These are phyloP conservation scores for Alethe diademata DNA, from an alignment of 2,113 vertebrate species.

Conservation along the genomic window DNA sequence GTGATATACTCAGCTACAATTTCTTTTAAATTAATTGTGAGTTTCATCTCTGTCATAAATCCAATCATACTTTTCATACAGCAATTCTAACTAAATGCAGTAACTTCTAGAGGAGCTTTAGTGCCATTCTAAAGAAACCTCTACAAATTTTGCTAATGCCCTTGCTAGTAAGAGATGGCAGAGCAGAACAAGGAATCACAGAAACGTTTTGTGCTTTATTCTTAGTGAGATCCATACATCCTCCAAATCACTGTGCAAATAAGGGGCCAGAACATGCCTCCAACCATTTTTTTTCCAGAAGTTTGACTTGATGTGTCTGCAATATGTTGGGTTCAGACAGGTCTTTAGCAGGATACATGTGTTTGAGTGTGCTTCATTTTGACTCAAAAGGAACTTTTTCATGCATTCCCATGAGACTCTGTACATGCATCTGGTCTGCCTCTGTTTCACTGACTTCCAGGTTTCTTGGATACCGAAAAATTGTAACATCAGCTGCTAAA, in stretches of 20 bases:
- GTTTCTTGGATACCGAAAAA: fast-evolving
- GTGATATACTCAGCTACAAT: background rate
- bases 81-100: background rate
- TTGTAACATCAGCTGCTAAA: background rate
- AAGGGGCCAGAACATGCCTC: background rate
- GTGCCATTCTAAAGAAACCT: background rate
- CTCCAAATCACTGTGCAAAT: background rate
- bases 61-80: background rate
- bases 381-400: background rate
- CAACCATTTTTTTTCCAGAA: background rate
- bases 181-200: background rate
- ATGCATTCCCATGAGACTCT: background rate
- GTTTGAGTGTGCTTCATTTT: background rate
- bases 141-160: background rate
- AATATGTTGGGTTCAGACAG: background rate
- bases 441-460: background rate
- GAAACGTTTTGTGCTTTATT: fast-evolving
- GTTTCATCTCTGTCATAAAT: background rate
- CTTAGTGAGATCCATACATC: background rate
- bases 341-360: background rate
- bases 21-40: background rate
- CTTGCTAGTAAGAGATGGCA: background rate
- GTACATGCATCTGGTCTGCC: background rate
- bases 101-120: background rate
- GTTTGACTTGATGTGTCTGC: background rate